These are phyloP conservation scores for Myotis davidii DNA, from an alignment of 2,113 vertebrate species.

Conservation along the genomic window DNA sequence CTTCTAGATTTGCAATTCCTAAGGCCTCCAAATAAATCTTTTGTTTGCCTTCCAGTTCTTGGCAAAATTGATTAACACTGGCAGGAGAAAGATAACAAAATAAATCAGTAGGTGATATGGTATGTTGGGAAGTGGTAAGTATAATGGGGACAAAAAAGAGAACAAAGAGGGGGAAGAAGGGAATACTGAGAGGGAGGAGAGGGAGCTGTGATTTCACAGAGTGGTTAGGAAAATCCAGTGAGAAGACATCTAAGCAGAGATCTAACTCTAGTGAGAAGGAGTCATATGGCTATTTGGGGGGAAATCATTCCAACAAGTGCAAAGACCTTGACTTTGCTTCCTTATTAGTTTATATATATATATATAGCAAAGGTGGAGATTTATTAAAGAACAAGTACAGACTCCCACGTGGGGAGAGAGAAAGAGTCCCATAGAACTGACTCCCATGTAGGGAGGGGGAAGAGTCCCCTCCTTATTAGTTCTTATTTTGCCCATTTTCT, in stretches of 20 bases:
- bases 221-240: background rate
- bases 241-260: background rate
- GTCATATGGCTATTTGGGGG: background rate
- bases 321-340: background rate
- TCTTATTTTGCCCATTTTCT: conserved; percentile 15
- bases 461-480: background rate
- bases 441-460: too few species aligned
- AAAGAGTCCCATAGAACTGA: too few species aligned
- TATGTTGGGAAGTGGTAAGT: background rate
- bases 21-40: background rate
- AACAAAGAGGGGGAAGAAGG: background rate
- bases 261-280: background rate
- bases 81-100: conserved; percentile 2
- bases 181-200: background rate
- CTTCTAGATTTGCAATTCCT: background rate
- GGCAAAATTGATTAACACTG: background rate
- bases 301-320: background rate
- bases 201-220: background rate
- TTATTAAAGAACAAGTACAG: too few species aligned
- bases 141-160: background rate
- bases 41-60: background rate
- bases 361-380: too few species aligned
- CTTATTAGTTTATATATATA: background rate
- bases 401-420: too few species aligned
- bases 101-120: background rate